Conservation (phyloP, 2,113 vertebrate species). For the Baryphthengus martii region DNA sequence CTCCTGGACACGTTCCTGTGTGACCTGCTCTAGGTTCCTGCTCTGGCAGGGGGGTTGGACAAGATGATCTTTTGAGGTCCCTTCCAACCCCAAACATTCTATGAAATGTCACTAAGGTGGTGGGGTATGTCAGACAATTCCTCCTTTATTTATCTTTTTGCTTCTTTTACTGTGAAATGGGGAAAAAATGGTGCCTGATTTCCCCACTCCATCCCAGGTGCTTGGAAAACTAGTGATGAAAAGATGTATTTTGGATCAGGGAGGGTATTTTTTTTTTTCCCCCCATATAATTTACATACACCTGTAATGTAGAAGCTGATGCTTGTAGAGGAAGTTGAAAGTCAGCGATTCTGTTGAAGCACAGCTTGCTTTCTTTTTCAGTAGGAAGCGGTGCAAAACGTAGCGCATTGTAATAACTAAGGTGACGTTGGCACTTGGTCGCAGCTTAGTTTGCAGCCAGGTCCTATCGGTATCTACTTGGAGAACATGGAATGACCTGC, state of each 20-base stretch:
- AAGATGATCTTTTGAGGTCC: no score
- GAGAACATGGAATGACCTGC: rapidly evolving
- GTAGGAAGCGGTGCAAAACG: not conserved
- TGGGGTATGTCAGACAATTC: not conserved
- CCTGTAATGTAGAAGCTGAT: not conserved
- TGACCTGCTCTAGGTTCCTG: no score
- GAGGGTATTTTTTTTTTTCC: not conserved
- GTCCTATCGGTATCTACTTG: rapidly evolving
- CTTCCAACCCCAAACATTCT: no score
- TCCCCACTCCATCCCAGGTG: not conserved
- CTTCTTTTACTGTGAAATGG: not conserved
- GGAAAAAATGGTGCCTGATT: not conserved
- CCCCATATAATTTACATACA: not conserved
- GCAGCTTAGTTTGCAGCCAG: not conserved
- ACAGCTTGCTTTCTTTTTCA: not conserved
- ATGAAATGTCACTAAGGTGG: no score
- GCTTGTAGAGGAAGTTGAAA: not conserved
- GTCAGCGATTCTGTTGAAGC: not conserved
- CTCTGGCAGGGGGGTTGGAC: no score
- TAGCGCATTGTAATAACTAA: not conserved
- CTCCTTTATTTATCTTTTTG: not conserved
- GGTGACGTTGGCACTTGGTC: not conserved
- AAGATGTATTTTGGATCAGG: not conserved
- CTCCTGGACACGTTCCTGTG: no score
- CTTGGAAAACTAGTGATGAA: not conserved